Conservation (phyloP, 2,888 invertebrate species). For the Formica aserva region DNA sequence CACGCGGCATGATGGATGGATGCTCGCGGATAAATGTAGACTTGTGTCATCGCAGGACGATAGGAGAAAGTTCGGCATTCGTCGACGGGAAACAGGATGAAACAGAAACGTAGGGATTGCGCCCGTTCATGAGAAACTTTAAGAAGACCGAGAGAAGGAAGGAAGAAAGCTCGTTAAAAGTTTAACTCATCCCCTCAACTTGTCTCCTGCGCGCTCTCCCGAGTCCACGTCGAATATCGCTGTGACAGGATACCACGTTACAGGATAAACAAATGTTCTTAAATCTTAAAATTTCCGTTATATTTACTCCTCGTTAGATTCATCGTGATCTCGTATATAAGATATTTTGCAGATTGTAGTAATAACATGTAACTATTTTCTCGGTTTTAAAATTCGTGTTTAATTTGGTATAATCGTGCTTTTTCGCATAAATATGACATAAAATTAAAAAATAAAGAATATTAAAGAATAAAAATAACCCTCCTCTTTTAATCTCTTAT, state of each 20-base stretch:
- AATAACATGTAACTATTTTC: background rate
- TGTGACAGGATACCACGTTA: slow-evolving; percentile 42
- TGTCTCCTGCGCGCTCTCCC: slow-evolving; percentile 2
- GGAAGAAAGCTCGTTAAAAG: slow-evolving; percentile 55
- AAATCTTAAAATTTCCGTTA: slow-evolving; percentile 33
- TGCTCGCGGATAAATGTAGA: slow-evolving; percentile 51
- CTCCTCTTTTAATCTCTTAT: background rate
- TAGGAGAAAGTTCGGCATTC: slow-evolving; percentile 56
- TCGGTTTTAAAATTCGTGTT: background rate
- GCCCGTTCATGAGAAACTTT: slow-evolving; percentile 48
- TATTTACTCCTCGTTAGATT: slow-evolving; percentile 19
- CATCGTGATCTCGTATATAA: background rate
- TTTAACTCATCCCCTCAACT: slow-evolving; percentile 36
- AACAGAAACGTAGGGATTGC: slow-evolving; percentile 45
- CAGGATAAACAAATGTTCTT: slow-evolving; percentile 49
- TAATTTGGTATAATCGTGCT: background rate
- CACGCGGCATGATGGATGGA: slow-evolving; percentile 54
- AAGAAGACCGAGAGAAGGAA: slow-evolving; percentile 25
- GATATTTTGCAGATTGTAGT: background rate
- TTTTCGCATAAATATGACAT: background rate
- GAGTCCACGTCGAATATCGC: slow-evolving; percentile 23
- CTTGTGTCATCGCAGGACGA: slow-evolving; percentile 48
- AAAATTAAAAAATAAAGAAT: background rate
- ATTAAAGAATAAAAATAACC: background rate
- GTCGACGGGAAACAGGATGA: slow-evolving; percentile 51